Evolutionary conservation across 2,113 vertebrate species (phyloP).

Genomic region (Ranitomeya variabilis): DNA sequence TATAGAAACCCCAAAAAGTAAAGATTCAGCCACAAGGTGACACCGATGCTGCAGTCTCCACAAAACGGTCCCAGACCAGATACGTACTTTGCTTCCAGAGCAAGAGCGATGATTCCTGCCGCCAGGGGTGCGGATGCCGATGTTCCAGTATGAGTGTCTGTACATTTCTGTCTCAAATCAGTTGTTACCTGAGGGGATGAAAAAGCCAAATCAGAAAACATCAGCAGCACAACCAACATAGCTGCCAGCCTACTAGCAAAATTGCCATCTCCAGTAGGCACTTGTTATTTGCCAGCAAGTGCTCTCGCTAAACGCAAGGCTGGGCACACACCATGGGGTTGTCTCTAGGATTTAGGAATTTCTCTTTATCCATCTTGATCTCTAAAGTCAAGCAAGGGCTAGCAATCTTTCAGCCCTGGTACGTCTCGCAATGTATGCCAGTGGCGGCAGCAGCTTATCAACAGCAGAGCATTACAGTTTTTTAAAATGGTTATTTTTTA

Average conservation of each 20-base stretch:
- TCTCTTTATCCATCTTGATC: not conserved
- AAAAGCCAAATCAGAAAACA: slow-evolving; percentile 12
- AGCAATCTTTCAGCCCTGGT: not conserved
- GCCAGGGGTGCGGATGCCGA: slow-evolving; percentile 93
- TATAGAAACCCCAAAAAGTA: not conserved
- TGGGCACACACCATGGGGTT: not conserved
- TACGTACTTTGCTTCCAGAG: slow-evolving; percentile 95
- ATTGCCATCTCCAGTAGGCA: not conserved
- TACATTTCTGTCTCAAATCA: slow-evolving; percentile 94
- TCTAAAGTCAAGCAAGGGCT: not conserved
- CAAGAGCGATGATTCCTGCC: slow-evolving; percentile 94
- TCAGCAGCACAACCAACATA: not conserved
- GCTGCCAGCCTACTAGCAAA: not conserved
- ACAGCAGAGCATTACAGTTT: not conserved
- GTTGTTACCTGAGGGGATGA: slow-evolving; percentile 84
- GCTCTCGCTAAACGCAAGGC: not conserved
- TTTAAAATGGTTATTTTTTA: not conserved
- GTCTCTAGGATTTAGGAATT: slow-evolving; percentile 5
- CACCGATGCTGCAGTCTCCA: not conserved
- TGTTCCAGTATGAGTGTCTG: slow-evolving; percentile 92
- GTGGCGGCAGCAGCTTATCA: not conserved
- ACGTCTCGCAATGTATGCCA: not conserved
- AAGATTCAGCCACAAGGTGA: not conserved
- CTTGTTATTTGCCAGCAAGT: not conserved
- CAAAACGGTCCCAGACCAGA: not conserved